Evolutionary conservation across 2,113 vertebrate genomes (phyloP), one percentile per base, ranked within the genome.

Genomic region (Melanostigma gelatinosum): DNA sequence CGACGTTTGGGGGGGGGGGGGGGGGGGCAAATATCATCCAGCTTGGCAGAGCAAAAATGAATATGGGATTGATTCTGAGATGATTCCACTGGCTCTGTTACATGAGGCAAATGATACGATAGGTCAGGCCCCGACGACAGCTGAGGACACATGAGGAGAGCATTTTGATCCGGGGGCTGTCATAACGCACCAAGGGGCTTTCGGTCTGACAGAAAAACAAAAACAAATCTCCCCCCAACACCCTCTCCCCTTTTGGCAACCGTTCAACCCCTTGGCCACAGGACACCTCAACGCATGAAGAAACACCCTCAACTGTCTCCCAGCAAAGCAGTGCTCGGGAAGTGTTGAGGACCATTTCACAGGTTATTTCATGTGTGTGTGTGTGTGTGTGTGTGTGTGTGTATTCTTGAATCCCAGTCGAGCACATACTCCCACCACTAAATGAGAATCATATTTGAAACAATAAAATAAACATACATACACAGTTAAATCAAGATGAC

Each of bases 41-140:
- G 50, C 77, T 90, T 85, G 84, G 82, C 84, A 85, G 79, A 44
- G 62, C 42, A 12, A 76, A 63, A 16, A 69, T 50, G 58, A 72
- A 60, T 9, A n/a, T 16, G 22, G 66, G 63, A 57, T 24, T 70
- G 69, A 88, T 84, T 87, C 77, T 93, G 93, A 94, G 92, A 94
- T 93, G 92, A 93, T 84, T 89, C 73, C 87, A 91, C 92, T 92
- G 79, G 76, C 66, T 83, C 67, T 77, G 60, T 22, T 80, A 80
- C 42, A 82, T 64, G 78, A 91, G 86, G 75, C 76, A 72, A 76
- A 75, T 48, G 29, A 18, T 61, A 64, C 46, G 29, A 84, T 52
- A 78, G 63, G 78, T 69, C 57, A 84, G 32, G 32, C 2, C 32
- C 32, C 3, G 4, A 32, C 32, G 32, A 32, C 32, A 32, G 52